Evolutionary conservation across 2,888 invertebrate species (phyloP), one percentile per base, ranked within the genome.

Genomic region (Spatulosminthurus flaviceps): DNA sequence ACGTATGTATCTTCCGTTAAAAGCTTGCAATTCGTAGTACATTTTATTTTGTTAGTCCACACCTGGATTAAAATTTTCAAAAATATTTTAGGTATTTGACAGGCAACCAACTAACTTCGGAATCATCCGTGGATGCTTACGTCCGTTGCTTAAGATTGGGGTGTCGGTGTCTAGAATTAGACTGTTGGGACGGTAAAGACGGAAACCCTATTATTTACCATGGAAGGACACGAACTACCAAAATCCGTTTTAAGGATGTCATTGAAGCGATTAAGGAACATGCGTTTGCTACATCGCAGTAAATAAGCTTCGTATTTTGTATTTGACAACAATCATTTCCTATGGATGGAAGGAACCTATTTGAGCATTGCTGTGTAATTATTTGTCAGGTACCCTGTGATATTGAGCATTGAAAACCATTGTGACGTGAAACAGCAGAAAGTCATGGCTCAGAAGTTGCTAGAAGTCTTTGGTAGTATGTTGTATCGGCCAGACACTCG

Each of bases 21-120:
- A n/a, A n/a, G n/a, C n/a, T n/a, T n/a, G n/a, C n/a, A n/a, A n/a
- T n/a, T n/a, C n/a, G n/a, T n/a, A n/a, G n/a, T n/a, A n/a, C n/a
- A n/a, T n/a, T n/a, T n/a, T n/a, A n/a, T n/a, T n/a, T n/a, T n/a
- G n/a, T n/a, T n/a, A n/a, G n/a, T n/a, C n/a, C n/a, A n/a, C n/a
- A n/a, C n/a, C n/a, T n/a, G n/a, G n/a, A n/a, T n/a, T n/a, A n/a
- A n/a, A n/a, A n/a, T n/a, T n/a, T n/a, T n/a, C n/a, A n/a, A n/a
- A n/a, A n/a, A n/a, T 9, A 9, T 41, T 13, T 22, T 61, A 76
- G 98, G 89, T 96, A 98, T 88, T 89, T 98, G 82, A 98, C 95
- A 29, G 98, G 98, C 0, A 98, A 99, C 89, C 99, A 99, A 88
- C 93, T 98, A 87, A 95, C 94, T 9, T 97, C 97, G 87, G 97